Percentiles rank a stretch among this genome's conserved stretches.
phyloP scores from a whole-genome alignment of 2,888 invertebrate species.

The Lingula anatina region DNA sequence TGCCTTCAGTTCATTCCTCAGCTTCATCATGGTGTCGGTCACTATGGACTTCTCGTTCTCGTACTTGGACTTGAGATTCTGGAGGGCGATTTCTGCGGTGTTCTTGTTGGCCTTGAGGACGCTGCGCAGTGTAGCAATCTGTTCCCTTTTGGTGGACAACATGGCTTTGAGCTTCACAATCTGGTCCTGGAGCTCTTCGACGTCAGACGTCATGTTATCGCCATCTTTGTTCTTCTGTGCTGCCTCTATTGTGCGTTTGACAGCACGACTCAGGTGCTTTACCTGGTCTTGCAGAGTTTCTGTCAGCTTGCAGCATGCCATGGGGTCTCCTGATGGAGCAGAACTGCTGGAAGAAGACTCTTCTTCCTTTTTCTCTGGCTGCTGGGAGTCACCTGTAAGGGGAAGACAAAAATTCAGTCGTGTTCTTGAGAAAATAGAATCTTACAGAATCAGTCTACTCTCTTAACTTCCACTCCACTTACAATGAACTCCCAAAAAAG shows the following conservation, averaged over 20 bases:
- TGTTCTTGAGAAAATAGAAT: too few species aligned
- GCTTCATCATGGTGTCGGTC: slow-evolving; percentile 94
- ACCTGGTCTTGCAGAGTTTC: slow-evolving; percentile 91
- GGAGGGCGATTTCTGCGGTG: slow-evolving; percentile 95
- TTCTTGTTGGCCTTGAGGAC: slow-evolving; percentile 98
- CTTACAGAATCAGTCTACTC: too few species aligned
- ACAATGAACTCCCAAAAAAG: too few species aligned
- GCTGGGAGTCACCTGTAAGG: too few species aligned
- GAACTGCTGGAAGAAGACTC: too few species aligned
- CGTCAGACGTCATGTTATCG: slow-evolving; percentile 56
- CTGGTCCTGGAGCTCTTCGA: slow-evolving; percentile 82
- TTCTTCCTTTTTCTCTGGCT: too few species aligned
- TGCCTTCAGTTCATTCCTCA: slow-evolving; percentile 89
- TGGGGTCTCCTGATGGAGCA: slow-evolving; percentile 75
- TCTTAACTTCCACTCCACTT: too few species aligned
- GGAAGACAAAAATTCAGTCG: too few species aligned
- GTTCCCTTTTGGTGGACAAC: slow-evolving; percentile 92
- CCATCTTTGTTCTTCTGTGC: slow-evolving; percentile 28
- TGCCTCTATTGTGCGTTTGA: slow-evolving; percentile 76
- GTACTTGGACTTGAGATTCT: slow-evolving; percentile 96
- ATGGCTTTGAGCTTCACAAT: slow-evolving; percentile 77
- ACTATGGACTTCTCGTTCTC: slow-evolving; percentile 97
- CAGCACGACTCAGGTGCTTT: slow-evolving; percentile 78
- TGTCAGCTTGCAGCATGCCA: slow-evolving; percentile 77
- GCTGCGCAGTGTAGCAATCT: slow-evolving; percentile 93